phyloP scores from a whole-genome alignment of 2,113 vertebrate genomes.

The Odobenus rosmarus region DNA sequence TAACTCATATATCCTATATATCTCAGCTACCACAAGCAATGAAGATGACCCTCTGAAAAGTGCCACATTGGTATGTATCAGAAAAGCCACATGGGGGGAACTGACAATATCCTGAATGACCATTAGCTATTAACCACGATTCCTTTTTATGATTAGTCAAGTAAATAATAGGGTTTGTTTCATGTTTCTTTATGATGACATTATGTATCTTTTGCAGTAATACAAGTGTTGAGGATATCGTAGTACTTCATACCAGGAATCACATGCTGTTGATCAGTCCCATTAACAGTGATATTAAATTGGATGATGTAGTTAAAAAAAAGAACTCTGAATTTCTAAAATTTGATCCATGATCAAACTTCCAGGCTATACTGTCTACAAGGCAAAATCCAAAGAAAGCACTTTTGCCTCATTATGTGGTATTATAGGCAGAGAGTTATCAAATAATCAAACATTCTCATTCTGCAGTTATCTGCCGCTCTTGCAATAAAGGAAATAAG shows the following conservation, averaged over 20 bases:
- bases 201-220: neutral
- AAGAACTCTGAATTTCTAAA: constrained; percentile 4
- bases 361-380: neutral
- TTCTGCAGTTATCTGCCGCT: neutral
- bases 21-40: neutral
- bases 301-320: neutral
- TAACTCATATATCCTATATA: neutral
- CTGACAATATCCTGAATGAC: neutral
- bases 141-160: neutral
- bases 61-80: neutral
- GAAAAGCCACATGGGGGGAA: neutral
- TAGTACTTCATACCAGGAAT: neutral
- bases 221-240: neutral
- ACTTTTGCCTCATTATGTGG: neutral
- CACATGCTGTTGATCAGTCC: neutral
- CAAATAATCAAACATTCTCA: neutral
- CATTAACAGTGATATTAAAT: neutral
- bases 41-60: neutral
- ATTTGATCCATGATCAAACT: neutral
- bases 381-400: neutral
- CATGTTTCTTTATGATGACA: neutral
- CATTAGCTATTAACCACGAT: neutral
- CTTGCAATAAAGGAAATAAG: constrained; percentile 18
- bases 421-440: neutral
- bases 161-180: neutral